These are phyloP conservation scores for Heterocephalus glaber DNA, from an alignment of 2,113 vertebrate genomes.

Conservation along the genomic window DNA sequence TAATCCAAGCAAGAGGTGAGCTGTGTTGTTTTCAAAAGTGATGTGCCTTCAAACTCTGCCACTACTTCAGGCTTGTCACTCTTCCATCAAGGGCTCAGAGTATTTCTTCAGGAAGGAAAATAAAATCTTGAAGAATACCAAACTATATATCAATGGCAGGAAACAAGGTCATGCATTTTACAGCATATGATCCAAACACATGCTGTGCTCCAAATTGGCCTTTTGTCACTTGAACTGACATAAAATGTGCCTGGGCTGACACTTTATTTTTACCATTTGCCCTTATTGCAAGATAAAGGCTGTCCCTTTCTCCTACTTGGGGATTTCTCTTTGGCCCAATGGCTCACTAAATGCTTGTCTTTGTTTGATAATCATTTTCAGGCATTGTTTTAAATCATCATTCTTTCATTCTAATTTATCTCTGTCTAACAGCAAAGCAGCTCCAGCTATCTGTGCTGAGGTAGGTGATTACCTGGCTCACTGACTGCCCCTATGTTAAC, in stretches of 20 bases:
- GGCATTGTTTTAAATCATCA: conserved; percentile 69
- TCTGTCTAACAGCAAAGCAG: conserved; percentile 62
- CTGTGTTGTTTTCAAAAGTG: rapidly evolving
- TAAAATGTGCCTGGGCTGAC: background rate
- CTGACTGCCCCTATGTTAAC: conserved; percentile 60
- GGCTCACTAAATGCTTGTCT: conserved; percentile 69
- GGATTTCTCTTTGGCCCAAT: conserved; percentile 51
- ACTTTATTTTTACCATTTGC: conserved; percentile 54
- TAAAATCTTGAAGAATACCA: background rate
- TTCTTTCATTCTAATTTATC: conserved; percentile 72
- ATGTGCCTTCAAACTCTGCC: background rate
- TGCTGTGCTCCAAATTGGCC: conserved; percentile 60
- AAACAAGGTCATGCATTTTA: conserved; percentile 59
- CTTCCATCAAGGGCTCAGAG: rapidly evolving
- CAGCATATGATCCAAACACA: conserved; percentile 49
- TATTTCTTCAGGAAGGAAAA: background rate
- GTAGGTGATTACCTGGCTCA: conserved; percentile 69
- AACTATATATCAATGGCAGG: conserved; percentile 42
- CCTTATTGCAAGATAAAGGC: conserved; percentile 69
- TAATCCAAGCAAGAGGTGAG: rapidly evolving
- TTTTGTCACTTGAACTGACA: conserved; percentile 74
- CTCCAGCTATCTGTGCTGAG: background rate
- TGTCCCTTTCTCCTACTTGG: conserved; percentile 31
- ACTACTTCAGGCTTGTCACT: background rate
- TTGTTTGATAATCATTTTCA: conserved; percentile 73